Evolutionary conservation across 1,140 invertebrate genomes (phyloP), one percentile per base, ranked within the genome.

Genomic region (Panagrolaimus sp.): DNA sequence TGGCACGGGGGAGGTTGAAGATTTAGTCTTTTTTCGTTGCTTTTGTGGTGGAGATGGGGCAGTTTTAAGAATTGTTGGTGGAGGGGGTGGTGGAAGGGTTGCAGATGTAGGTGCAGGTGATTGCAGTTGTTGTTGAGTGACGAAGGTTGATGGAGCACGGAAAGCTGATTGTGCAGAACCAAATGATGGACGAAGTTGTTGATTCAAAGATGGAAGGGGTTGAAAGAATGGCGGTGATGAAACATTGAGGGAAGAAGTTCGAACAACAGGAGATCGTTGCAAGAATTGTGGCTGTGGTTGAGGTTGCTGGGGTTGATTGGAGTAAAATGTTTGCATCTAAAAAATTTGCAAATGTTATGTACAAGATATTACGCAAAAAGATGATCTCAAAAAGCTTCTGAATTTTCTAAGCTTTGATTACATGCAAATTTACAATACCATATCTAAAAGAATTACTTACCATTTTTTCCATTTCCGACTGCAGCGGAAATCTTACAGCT

Each of bases 401-500:
- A n/a, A n/a, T n/a, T n/a, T n/a, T n/a, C n/a, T n/a, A n/a, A n/a
- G n/a, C n/a, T n/a, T n/a, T n/a, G 31, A 4, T 38, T 38, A 4
- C 31, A 38, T 38, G 31, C 7, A 2, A 38, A 38, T 2, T 4
- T 7, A 7, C 7, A 38, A 38, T 38, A 4, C 31, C 7, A n/a
- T n/a, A n/a, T 38, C 31, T 4, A 38, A 38, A 38, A 4, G 31
- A 38, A 38, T 38, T 38, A 4, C 31, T 38, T 38, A 38, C 31
- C 66, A 67, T 67, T 5, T 53, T 47, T 44, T 67, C 66, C 8
- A 67, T 31, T 27, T 67, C 66, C 5, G 23, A 16, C 14, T 48
- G 46, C 16, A 61, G 23, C 0, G 67, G 5, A 11, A 9, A 47
- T 13, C 45, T 38, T 1, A 67, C 64, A n/a, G 73, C 48, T 23